Conservation (phyloP, 1,140 invertebrate species). For the Conus ventricosus region DNA sequence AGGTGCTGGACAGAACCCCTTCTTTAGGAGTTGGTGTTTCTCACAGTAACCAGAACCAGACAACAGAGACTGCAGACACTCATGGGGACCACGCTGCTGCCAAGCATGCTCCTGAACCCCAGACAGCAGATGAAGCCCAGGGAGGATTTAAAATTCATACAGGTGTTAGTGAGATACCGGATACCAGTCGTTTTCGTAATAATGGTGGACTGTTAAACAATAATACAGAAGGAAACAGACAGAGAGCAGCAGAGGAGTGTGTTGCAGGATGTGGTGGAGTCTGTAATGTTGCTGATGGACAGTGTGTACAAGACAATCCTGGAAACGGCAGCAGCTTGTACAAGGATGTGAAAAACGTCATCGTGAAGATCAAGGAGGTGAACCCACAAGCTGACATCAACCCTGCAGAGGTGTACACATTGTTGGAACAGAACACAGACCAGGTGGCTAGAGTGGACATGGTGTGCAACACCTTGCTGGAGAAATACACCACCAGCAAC, state of each 20-base stretch:
- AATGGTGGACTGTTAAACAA: neutral
- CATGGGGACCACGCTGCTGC: neutral
- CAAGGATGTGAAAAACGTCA: constrained; percentile 56
- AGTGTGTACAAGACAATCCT: neutral
- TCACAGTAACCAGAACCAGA: neutral
- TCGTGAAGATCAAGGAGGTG: constrained; percentile 49
- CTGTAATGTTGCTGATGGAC: constrained; percentile 33
- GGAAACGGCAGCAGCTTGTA: constrained; percentile 22
- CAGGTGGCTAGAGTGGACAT: constrained; percentile 44
- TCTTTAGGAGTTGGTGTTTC: neutral
- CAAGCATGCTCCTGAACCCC: neutral
- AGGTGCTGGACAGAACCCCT: constrained; percentile 48
- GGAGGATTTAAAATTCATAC: neutral
- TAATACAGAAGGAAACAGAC: neutral
- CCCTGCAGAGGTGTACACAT: constrained; percentile 50
- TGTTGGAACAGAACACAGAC: constrained; percentile 46
- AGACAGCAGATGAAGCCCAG: neutral
- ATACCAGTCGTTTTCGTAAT: neutral
- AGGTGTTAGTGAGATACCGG: neutral
- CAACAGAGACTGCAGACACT: neutral
- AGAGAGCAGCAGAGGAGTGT: constrained; percentile 20
- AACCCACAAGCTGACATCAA: constrained; percentile 39
- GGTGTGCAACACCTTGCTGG: constrained; percentile 39
- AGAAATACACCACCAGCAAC: constrained; percentile 1
- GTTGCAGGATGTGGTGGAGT: constrained; percentile 15